These are phyloP conservation scores for Melanostigma gelatinosum DNA, from an alignment of 2,113 vertebrate species.

Conservation along the genomic window DNA sequence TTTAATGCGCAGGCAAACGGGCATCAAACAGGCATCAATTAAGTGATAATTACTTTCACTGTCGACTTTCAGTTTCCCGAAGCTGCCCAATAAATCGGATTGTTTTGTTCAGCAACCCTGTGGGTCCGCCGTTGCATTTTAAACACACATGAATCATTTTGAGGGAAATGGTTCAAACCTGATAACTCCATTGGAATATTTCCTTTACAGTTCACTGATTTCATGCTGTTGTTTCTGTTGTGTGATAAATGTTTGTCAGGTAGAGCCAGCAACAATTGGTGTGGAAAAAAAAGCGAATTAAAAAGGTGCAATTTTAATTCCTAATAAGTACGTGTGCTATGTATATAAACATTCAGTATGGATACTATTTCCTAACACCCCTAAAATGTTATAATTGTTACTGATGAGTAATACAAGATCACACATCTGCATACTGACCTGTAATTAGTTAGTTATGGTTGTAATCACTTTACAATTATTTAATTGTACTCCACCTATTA, in stretches of 20 bases:
- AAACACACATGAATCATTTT: conserved; percentile 23
- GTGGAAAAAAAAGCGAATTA: conserved; percentile 6
- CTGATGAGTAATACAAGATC: neutral
- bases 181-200: conserved; percentile 8
- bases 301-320: neutral
- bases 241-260: neutral
- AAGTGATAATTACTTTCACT: conserved; percentile 3
- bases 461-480: neutral
- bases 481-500: neutral
- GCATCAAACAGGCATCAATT: neutral
- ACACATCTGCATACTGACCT: neutral
- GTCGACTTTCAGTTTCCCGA: neutral
- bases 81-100: neutral
- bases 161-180: neutral
- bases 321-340: neutral
- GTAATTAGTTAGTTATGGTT: neutral
- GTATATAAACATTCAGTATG: neutral
- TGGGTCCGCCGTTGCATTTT: conserved; percentile 4
- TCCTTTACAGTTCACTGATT: neutral
- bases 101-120: neutral
- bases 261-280: conserved; percentile 3
- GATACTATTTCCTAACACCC: neutral
- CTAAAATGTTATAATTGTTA: neutral
- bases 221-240: neutral
- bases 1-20: neutral